Evolutionary conservation across 2,113 vertebrate genomes (phyloP).

Genomic region (Ascaphus truei): DNA sequence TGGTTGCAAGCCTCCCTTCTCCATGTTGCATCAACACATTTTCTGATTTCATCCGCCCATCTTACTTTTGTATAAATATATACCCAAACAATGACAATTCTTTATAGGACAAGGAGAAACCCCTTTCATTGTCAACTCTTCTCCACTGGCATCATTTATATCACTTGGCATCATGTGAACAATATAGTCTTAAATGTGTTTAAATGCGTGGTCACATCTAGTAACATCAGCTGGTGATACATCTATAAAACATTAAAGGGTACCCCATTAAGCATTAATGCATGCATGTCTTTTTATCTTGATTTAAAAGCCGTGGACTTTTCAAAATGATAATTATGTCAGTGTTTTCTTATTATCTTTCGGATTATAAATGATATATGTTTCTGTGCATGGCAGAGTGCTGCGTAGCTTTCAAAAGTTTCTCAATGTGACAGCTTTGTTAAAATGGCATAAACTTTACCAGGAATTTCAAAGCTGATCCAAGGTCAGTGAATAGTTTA

Average conservation of each 20-base stretch:
- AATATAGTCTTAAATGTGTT: not conserved
- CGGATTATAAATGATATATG: conserved; percentile 15
- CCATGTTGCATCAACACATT: too few relatives aligned
- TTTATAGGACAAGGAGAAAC: too few relatives aligned
- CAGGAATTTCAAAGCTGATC: not conserved
- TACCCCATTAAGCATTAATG: conserved; percentile 8
- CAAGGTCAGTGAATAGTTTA: not conserved
- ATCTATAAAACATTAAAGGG: conserved; percentile 30
- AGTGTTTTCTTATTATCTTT: not conserved
- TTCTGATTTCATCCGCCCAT: too few relatives aligned
- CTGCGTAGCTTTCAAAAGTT: conserved; percentile 1
- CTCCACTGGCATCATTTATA: not conserved
- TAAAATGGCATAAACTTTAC: not conserved
- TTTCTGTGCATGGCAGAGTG: not conserved
- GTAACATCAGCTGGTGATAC: not conserved
- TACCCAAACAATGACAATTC: too few relatives aligned
- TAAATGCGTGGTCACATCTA: not conserved
- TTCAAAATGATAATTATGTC: conserved; percentile 24
- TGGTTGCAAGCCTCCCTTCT: too few relatives aligned
- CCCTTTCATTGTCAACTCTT: too few relatives aligned
- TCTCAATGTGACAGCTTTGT: not conserved
- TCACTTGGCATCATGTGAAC: not conserved
- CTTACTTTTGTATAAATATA: too few relatives aligned
- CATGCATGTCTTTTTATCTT: conserved; percentile 6
- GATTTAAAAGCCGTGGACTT: conserved; percentile 18